Evolutionary conservation across 2,888 invertebrate genomes (phyloP), one percentile per base, ranked within the genome.

Genomic region (Plagodis dolabraria): DNA sequence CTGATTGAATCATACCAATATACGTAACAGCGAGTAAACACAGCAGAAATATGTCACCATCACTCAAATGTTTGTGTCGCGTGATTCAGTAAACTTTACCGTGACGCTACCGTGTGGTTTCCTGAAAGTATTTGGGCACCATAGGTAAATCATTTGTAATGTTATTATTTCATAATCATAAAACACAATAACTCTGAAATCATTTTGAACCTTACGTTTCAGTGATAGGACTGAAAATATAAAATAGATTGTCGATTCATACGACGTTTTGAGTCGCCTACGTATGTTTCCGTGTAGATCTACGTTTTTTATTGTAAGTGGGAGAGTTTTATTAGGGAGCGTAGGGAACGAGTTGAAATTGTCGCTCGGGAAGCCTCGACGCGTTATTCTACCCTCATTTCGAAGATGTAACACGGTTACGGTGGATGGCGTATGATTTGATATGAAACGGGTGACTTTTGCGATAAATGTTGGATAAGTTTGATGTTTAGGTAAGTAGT

Each of bases 271-370:
- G 22, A 22, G 10, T 42, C n/a, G n/a, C 7, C 49, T 22, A 34
- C 9, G 42, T 40, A 45, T 42, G 40, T 51, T 47, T 52, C 36
- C 33, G 42, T 38, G 49, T 36, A 45, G 33, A 50, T 59, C 51
- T 54, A 44, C 54, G 40, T 8, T 36, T 53, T 48, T 45, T 60
- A 61, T 61, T 49, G 46, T 57, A 48, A 53, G 53, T 11, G 60
- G 56, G 60, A 56, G 56, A 42, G 38, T 56, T 61, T 61, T 61
- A 61, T 61, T 61, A 53, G 35, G 42, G 40, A 10, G 34, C 45
- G 40, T 10, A 6, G 7, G 45, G 49, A 57, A 61, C 55, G 60
- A 40, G 60, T 61, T 53, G 45, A 34, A 60, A 52, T 54, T 36
- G 51, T 47, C 59, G 43, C 46, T 33, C 55, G 33, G 7, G 22